A percentile compares a stretch with the other conserved stretches of the same genome.
Evolutionary conservation across 2,888 invertebrate genomes (phyloP).

Genomic region (Cerceris ruficornis): DNA sequence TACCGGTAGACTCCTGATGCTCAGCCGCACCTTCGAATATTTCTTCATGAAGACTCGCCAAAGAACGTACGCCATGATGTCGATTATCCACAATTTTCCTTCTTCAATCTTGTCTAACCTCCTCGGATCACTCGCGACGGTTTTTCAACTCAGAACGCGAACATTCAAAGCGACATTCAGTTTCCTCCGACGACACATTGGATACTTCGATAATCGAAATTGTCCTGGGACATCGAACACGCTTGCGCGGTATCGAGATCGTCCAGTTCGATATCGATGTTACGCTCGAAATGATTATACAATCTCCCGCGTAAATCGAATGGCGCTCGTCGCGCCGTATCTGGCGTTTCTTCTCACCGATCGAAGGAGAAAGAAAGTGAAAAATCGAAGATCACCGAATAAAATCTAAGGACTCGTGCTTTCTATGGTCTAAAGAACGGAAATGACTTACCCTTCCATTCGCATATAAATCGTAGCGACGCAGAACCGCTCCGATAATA

Average conservation of each 20-base stretch:
- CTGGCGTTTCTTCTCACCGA: background rate
- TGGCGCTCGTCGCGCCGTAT: background rate
- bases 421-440: background rate
- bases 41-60: constrained; percentile 86
- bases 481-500: constrained; percentile 6
- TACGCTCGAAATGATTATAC: background rate
- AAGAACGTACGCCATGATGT: constrained; percentile 84
- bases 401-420: background rate
- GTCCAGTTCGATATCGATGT: too few relatives aligned
- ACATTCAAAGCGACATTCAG: constrained; percentile 3
- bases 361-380: background rate
- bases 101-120: background rate
- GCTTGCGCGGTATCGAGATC: background rate
- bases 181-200: constrained; percentile 12
- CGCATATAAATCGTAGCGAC: constrained; percentile 15
- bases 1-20: constrained; percentile 81
- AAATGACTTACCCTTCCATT: background rate
- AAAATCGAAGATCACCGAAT: background rate
- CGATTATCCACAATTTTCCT: constrained; percentile 31
- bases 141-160: background rate
- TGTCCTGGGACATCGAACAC: constrained; percentile 36
- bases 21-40: constrained; percentile 84
- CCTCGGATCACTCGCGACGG: constrained; percentile 2
- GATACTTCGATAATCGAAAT: constrained; percentile 35
- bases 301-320: background rate